A percentile compares a stretch with the other conserved stretches of the same genome.
Evolutionary conservation across 2,888 invertebrate species (phyloP).

Genomic region (Dione vanillae): DNA sequence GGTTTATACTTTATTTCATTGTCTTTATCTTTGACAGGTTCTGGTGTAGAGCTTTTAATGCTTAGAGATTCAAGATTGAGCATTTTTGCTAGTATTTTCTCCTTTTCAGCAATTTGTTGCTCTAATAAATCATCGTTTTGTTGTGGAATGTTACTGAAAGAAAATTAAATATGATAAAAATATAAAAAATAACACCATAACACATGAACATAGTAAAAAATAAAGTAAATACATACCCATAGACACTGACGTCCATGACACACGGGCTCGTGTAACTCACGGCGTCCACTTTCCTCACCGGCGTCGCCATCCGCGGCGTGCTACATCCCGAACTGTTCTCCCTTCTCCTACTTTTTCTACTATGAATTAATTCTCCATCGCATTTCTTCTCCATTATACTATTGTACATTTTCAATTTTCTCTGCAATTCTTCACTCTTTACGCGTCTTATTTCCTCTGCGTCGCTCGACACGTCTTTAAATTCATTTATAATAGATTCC

Average conservation of each 20-base stretch:
- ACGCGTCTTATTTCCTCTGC: conserved; percentile 64
- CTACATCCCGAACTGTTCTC: conserved; percentile 60
- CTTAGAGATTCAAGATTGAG: conserved; percentile 85
- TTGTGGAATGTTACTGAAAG: conserved; percentile 78
- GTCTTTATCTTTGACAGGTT: conserved; percentile 30
- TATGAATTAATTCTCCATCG: conserved; percentile 88
- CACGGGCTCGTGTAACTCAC: conserved; percentile 69
- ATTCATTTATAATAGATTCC: conserved; percentile 76
- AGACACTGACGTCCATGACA: conserved; percentile 65
- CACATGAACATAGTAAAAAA: too few species aligned
- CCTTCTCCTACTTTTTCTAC: conserved; percentile 69
- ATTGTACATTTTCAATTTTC: conserved; percentile 86
- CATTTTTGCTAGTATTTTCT: conserved; percentile 88
- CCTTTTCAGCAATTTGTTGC: conserved; percentile 89
- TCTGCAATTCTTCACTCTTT: conserved; percentile 66
- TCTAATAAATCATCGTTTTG: conserved; percentile 86
- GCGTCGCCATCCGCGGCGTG: conserved; percentile 63
- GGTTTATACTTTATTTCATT: conserved; percentile 36
- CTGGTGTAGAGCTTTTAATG: conserved; percentile 54
- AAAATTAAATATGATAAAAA: background rate
- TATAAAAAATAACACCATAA: too few species aligned
- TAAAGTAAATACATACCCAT: conserved; percentile 47
- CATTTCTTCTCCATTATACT: conserved; percentile 89
- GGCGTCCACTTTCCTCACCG: conserved; percentile 55
- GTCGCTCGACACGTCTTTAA: conserved; percentile 67